Conservation (phyloP, 2,113 vertebrate species). For the Oncorhynchus clarkii region DNA sequence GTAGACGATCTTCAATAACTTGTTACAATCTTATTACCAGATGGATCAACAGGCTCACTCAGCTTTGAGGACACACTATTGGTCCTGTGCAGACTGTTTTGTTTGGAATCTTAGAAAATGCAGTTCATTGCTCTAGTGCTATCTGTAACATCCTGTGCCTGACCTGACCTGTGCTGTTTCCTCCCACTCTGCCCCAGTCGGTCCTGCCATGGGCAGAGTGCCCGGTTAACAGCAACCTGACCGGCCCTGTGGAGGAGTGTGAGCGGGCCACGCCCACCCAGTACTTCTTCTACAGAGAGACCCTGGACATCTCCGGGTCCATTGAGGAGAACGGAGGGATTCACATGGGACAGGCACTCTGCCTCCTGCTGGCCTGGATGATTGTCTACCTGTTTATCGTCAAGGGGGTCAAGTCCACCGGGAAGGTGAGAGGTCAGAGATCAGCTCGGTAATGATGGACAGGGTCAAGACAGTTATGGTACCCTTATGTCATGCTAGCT, state of each 20-base stretch:
- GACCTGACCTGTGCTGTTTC: neutral
- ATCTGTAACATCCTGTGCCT: neutral
- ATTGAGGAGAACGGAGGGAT: constrained; percentile 79
- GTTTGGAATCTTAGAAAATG: neutral
- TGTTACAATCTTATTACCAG: neutral
- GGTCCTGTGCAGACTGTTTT: neutral
- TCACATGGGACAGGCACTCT: constrained; percentile 82
- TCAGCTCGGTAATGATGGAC: too few relatives aligned
- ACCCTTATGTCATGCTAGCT: too few relatives aligned
- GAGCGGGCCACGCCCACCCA: constrained; percentile 82
- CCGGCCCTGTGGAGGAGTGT: constrained; percentile 81
- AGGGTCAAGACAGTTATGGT: too few relatives aligned
- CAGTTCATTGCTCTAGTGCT: neutral
- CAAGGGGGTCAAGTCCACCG: constrained; percentile 82
- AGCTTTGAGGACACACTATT: neutral
- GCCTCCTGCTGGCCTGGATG: constrained; percentile 85
- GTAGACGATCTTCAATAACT: too few relatives aligned
- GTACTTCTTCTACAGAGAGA: constrained; percentile 94
- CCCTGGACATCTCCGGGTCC: constrained; percentile 84
- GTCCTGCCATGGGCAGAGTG: constrained; percentile 87
- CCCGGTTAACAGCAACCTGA: constrained; percentile 81
- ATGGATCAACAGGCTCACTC: neutral
- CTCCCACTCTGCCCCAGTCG: constrained; percentile 62
- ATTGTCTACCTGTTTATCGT: constrained; percentile 87
- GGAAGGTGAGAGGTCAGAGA: constrained; percentile 70